Base-by-base conservation (phyloP, 2,797 vertebrate genomes). In the Tinamus major region DNA sequence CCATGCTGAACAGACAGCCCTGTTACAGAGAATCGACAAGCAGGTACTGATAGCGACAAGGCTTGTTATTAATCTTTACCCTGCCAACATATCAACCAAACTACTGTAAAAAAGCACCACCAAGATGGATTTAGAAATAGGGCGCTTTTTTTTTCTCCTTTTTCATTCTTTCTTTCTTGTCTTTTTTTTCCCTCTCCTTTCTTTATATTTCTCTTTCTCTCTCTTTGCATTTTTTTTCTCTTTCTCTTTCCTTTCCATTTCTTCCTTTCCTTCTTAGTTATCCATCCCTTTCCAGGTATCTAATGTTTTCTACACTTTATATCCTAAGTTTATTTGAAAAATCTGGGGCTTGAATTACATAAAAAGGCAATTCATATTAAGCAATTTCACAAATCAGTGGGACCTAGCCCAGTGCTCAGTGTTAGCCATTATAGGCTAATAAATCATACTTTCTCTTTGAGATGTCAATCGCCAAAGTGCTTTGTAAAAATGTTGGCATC, bases 391-490 rank as follows among this genome's bases (percentile, higher is more conserved):
- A 98, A 98, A 99, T 98, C 98, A 98, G 98, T 97, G 96, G 98
- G 98, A 98, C 98, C 98, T 97, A 97, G 97, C 97, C 98, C 98
- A 98, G 96, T 97, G 97, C 98, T 98, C 98, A 98, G 98, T 98
- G 98, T 98, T 98, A 98, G 98, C 98, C 98, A 98, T 98, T 98
- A 97, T 86, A 96, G 98, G 98, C 98, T 99, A 99, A 99, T 99
- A 99, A 99, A 99, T 99, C 99, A 99, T 98, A 98, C 97, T 98
- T 98, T 98, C 97, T 97, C 98, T 98, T 99, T 99, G 98, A 98
- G 98, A 99, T 98, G 98, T 99, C 99, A 99, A 98, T 98, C 86
- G 98, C 98, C 97, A 97, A 98, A 98, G 98, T 97, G 98, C 98
- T 98, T 98, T 98, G 98, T 98, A 98, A 97, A 98, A 98, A 97